Evolutionary conservation across 2,113 vertebrate genomes (phyloP).

Genomic region (Lagopus leucura): DNA sequence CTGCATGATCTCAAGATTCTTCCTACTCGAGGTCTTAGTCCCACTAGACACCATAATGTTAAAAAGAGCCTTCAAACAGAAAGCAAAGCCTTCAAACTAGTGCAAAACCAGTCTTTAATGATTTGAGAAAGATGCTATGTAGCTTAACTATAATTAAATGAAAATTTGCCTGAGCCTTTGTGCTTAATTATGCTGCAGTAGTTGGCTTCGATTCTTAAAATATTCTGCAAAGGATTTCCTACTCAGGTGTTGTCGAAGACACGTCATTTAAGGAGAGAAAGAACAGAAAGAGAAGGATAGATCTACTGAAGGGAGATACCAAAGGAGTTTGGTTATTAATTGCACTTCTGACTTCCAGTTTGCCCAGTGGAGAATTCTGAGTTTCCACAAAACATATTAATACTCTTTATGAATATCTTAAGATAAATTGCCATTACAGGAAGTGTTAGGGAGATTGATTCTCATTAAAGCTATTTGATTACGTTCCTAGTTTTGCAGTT

Average conservation of each 20-base stretch:
- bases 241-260: fast-evolving
- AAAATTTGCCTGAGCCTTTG: not conserved
- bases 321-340: not conserved
- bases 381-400: not conserved
- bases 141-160: not conserved
- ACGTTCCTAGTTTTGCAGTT: not conserved
- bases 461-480: not conserved
- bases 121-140: not conserved
- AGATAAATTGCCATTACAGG: conserved; percentile 5
- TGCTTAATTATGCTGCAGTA: not conserved
- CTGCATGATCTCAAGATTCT: not conserved
- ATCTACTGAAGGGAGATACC: not conserved
- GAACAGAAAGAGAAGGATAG: not conserved
- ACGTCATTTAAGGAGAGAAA: not conserved
- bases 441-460: not conserved
- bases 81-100: not conserved
- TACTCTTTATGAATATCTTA: conserved; percentile 3
- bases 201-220: not conserved
- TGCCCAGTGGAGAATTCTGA: not conserved
- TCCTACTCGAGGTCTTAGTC: not conserved
- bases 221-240: not conserved
- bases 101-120: not conserved
- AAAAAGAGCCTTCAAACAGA: not conserved
- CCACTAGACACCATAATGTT: not conserved
- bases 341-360: not conserved